Percentiles rank a stretch among this genome's conserved stretches.
Evolutionary conservation across 2,797 vertebrate genomes (phyloP).

Genomic region (Myiothlypis coronata): DNA sequence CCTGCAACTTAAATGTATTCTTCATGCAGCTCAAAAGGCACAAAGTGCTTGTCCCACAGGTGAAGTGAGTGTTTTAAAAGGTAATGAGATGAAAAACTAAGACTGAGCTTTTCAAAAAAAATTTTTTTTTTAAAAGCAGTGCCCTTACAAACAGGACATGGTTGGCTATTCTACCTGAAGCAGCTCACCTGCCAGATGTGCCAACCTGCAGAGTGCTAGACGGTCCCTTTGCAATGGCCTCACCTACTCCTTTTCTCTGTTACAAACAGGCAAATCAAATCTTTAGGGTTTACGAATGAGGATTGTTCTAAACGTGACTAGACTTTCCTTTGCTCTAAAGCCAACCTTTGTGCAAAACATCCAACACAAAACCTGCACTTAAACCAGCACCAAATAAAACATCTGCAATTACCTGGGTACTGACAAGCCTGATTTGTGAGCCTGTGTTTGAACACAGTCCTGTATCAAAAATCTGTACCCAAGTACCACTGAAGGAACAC

Average conservation of each 20-base stretch:
- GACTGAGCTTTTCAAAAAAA: neutral
- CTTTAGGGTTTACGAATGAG: accelerated
- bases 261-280: neutral
- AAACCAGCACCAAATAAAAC: neutral
- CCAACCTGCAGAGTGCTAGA: neutral
- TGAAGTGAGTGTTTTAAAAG: accelerated
- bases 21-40: neutral
- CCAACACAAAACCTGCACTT: neutral
- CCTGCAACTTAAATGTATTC: no score
- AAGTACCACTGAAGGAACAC: neutral
- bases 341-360: neutral
- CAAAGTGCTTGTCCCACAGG: neutral
- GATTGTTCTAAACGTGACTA: neutral
- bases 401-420: neutral
- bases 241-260: neutral
- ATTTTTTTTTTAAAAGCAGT: no score
- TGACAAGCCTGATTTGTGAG: neutral
- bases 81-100: neutral
- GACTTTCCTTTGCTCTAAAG: neutral
- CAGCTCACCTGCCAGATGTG: neutral
- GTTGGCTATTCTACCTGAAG: neutral
- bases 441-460: neutral
- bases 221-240: neutral
- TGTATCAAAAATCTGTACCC: neutral
- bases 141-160: neutral